phyloP scores from a whole-genome alignment of 2,888 invertebrate species.

The Athetis lepigone region DNA sequence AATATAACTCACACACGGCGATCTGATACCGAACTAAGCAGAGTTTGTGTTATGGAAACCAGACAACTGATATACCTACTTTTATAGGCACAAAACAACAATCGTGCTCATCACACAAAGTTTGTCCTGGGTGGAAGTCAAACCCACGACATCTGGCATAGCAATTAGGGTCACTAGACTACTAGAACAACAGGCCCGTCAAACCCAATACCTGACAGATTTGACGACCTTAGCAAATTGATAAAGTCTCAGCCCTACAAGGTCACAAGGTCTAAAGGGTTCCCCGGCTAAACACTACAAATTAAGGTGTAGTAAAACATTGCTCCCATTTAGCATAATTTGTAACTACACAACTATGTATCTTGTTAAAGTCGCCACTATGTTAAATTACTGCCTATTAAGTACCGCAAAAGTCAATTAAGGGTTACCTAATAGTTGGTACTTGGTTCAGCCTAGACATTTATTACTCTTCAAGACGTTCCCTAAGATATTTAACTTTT shows the following conservation, averaged over 20 bases:
- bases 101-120: too few species aligned
- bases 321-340: constrained; percentile 19
- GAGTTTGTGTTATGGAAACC: too few species aligned
- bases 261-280: constrained; percentile 1
- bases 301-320: constrained; percentile 18
- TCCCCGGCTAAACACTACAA: neutral
- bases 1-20: too few species aligned
- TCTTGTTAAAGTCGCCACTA: constrained; percentile 34
- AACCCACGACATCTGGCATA: too few species aligned
- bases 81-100: too few species aligned
- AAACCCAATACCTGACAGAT: too few species aligned
- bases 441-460: constrained; percentile 27
- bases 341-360: constrained; percentile 18
- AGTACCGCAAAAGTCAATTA: constrained; percentile 50
- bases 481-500: constrained; percentile 8
- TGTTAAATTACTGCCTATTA: constrained; percentile 47
- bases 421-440: constrained; percentile 39
- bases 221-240: neutral
- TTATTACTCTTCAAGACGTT: constrained; percentile 30
- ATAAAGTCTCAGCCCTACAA: neutral
- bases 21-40: too few species aligned
- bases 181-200: too few species aligned
- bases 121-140: too few species aligned
- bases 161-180: too few species aligned
- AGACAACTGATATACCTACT: too few species aligned